Evolutionary conservation across 2,888 invertebrate species (phyloP).

Genomic region (Drosophila mayaguana): DNA sequence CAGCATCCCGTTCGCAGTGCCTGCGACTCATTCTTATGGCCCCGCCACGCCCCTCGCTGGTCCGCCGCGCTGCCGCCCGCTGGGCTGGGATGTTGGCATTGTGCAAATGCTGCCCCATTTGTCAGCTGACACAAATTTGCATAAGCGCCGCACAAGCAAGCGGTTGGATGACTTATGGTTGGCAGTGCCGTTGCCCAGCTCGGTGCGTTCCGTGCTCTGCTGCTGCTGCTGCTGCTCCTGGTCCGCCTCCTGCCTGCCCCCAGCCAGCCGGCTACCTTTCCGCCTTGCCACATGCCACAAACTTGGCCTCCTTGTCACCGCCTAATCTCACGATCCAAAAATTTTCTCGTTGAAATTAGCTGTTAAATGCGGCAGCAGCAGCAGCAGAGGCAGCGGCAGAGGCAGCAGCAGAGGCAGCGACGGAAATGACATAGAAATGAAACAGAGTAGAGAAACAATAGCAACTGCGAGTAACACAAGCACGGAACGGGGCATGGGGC

Average conservation of each 20-base stretch:
- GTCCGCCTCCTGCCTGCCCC: not conserved
- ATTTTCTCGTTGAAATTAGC: slow-evolving; percentile 75
- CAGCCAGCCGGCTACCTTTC: not conserved
- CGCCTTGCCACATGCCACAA: slow-evolving; percentile 21
- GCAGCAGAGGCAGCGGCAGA: slow-evolving; percentile 20
- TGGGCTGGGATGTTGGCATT: slow-evolving; percentile 59
- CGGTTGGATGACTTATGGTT: slow-evolving; percentile 78
- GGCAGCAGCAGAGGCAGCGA: slow-evolving; percentile 20
- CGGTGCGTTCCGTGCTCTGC: not conserved
- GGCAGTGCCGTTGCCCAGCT: slow-evolving; percentile 38
- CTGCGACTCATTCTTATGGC: slow-evolving; percentile 4
- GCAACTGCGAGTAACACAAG: slow-evolving; percentile 39
- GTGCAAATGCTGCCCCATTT: slow-evolving; percentile 83
- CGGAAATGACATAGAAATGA: slow-evolving; percentile 81
- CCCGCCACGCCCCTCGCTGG: not conserved
- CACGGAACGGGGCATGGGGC: slow-evolving; percentile 5
- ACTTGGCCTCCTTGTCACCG: slow-evolving; percentile 59
- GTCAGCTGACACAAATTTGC: slow-evolving; percentile 84
- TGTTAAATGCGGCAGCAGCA: slow-evolving; percentile 66
- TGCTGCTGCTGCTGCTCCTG: too few relatives aligned
- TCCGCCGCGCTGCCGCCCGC: too few relatives aligned
- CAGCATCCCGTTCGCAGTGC: slow-evolving; percentile 15
- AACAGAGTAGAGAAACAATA: slow-evolving; percentile 78
- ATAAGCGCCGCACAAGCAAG: slow-evolving; percentile 79
- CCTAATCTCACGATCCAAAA: slow-evolving; percentile 79